Evolutionary conservation across 2,888 invertebrate genomes (phyloP).

Genomic region (Syrista parreyssii): DNA sequence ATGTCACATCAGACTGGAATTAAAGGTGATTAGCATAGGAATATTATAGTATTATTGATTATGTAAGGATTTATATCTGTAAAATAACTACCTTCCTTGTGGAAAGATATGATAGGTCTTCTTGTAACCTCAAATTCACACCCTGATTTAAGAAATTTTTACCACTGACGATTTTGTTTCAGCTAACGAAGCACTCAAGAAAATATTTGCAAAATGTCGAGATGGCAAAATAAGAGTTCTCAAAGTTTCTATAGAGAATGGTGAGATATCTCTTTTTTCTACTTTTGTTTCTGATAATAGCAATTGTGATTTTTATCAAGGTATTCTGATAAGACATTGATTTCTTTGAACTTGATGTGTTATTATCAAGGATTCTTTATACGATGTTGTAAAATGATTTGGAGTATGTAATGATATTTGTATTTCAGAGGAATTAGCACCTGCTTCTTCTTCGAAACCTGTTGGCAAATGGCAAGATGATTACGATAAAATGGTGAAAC

Average conservation of each 20-base stretch:
- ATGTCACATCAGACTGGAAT: constrained; percentile 95
- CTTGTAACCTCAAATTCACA: constrained; percentile 14
- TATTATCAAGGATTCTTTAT: neutral
- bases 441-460: constrained; percentile 75
- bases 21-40: constrained; percentile 72
- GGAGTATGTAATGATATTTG: constrained; percentile 17
- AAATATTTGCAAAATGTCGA: constrained; percentile 84
- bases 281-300: constrained; percentile 12
- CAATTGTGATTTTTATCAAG: constrained; percentile 10
- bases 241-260: constrained; percentile 89
- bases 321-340: neutral
- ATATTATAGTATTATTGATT: constrained; percentile 8
- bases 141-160: constrained; percentile 13
- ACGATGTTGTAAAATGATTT: neutral
- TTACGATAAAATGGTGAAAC: constrained; percentile 80
- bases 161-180: constrained; percentile 54
- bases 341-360: neutral
- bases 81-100: constrained; percentile 8
- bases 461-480: constrained; percentile 87
- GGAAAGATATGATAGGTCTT: constrained; percentile 17
- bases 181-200: constrained; percentile 87
- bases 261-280: constrained; percentile 67
- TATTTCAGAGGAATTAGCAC: constrained; percentile 78
- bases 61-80: constrained; percentile 22
- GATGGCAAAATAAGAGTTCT: constrained; percentile 83